A percentile compares a stretch with the other conserved stretches of the same genome.
phyloP scores from a whole-genome alignment of 2,888 invertebrate species.

The Phymatocera aterrima region DNA sequence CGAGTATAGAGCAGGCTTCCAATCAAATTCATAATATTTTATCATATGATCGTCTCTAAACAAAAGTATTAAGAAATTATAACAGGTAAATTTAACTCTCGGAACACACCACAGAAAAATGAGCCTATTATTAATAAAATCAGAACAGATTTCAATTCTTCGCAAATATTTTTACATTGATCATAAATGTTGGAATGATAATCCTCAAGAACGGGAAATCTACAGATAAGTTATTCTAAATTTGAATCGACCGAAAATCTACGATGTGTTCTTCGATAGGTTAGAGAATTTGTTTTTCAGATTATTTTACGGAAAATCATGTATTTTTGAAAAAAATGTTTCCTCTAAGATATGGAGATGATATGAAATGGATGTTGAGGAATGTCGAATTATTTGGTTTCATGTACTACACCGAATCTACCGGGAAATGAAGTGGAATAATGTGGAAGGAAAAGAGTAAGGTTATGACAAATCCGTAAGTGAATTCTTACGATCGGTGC shows the following conservation, averaged over 20 bases:
- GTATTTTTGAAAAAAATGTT: neutral
- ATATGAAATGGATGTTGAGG: neutral
- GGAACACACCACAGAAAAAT: too few relatives aligned
- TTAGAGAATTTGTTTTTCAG: neutral
- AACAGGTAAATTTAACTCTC: too few relatives aligned
- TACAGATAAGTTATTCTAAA: neutral
- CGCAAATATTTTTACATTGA: too few relatives aligned
- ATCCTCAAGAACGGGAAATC: neutral
- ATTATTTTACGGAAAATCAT: neutral
- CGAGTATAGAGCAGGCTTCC: too few relatives aligned
- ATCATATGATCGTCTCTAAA: too few relatives aligned
- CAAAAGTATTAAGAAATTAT: too few relatives aligned
- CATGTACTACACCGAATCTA: too few relatives aligned
- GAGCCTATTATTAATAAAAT: too few relatives aligned
- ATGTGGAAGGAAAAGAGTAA: neutral
- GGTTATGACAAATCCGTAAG: neutral
- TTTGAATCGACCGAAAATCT: neutral
- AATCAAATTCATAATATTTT: too few relatives aligned
- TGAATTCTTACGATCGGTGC: slow-evolving; percentile 61
- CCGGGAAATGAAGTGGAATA: too few relatives aligned
- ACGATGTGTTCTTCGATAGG: neutral
- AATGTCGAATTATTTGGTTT: neutral
- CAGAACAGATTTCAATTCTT: too few relatives aligned
- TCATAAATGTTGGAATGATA: neutral
- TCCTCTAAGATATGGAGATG: neutral